Conservation (phyloP, 2,888 invertebrate species). For the Drepana falcataria region DNA sequence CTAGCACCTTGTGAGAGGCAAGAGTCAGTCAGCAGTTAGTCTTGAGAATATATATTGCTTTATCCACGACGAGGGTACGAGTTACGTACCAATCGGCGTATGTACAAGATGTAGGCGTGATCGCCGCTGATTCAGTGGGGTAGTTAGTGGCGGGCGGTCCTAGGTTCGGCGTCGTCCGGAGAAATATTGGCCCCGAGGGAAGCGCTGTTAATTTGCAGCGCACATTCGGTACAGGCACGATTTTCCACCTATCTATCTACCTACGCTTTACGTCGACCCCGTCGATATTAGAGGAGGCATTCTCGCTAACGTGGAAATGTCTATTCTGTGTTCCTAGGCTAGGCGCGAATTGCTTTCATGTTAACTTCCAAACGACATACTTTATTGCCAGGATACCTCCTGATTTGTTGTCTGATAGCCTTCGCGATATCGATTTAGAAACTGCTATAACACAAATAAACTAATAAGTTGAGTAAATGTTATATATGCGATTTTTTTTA, state of each 20-base stretch:
- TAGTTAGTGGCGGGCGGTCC: slow-evolving; percentile 74
- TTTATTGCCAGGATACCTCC: background rate
- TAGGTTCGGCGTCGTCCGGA: slow-evolving; percentile 69
- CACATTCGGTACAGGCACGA: slow-evolving; percentile 62
- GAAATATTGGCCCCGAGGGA: slow-evolving; percentile 74
- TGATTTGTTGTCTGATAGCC: background rate
- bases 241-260: slow-evolving; percentile 59
- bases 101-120: slow-evolving; percentile 77
- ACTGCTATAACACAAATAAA: background rate
- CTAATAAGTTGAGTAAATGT: background rate
- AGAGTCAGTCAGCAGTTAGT: slow-evolving; percentile 57
- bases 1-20: slow-evolving; percentile 30
- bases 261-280: slow-evolving; percentile 19
- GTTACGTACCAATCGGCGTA: slow-evolving; percentile 71
- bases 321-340: background rate
- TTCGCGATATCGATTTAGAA: background rate
- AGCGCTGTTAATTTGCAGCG: slow-evolving; percentile 73
- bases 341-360: background rate
- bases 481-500: background rate
- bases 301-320: slow-evolving; percentile 25
- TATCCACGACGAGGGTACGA: slow-evolving; percentile 63
- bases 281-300: slow-evolving; percentile 39
- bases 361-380: background rate
- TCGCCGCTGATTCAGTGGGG: slow-evolving; percentile 77
- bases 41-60: slow-evolving; percentile 61